A percentile compares a stretch with the other conserved stretches of the same genome.
Conservation (phyloP, 2,888 invertebrate species). For the Acheta domesticus region DNA sequence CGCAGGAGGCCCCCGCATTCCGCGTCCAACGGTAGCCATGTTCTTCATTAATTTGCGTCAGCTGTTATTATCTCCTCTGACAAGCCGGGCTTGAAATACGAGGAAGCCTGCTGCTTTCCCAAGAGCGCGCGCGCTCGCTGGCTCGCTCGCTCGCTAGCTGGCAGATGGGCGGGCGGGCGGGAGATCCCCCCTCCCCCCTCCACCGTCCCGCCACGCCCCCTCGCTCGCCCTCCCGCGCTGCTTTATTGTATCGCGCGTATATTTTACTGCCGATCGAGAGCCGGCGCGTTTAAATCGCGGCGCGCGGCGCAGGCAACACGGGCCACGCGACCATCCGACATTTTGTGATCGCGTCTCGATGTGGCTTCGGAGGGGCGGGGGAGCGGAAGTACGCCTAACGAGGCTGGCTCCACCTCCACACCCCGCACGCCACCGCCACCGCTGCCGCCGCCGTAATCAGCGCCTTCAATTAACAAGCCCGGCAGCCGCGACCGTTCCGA, state of each 20-base stretch:
- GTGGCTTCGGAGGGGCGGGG: no score
- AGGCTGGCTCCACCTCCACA: no score
- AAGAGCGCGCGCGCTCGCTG: neutral
- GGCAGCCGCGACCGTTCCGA: no score
- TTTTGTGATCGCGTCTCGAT: neutral
- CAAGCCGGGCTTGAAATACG: slow-evolving; percentile 8
- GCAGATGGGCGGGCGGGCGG: neutral
- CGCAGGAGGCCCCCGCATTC: neutral
- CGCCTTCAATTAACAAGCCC: no score
- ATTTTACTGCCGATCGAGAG: neutral
- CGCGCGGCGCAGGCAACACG: neutral
- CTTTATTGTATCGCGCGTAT: slow-evolving; percentile 3
- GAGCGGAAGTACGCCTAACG: no score
- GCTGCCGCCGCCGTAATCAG: no score
- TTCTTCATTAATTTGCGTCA: slow-evolving; percentile 18
- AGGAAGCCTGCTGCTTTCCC: slow-evolving; percentile 18
- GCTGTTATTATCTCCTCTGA: slow-evolving; percentile 18
- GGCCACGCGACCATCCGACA: neutral
- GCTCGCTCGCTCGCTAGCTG: neutral
- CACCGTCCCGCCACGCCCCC: neutral
- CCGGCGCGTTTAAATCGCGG: neutral
- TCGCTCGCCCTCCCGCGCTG: neutral
- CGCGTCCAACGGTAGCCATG: slow-evolving; percentile 18
- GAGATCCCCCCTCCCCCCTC: neutral
- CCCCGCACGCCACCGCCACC: no score